Percentiles rank a stretch among this genome's conserved stretches.
Evolutionary conservation across 2,888 invertebrate species (phyloP).

Genomic region (Philonicus albiceps): DNA sequence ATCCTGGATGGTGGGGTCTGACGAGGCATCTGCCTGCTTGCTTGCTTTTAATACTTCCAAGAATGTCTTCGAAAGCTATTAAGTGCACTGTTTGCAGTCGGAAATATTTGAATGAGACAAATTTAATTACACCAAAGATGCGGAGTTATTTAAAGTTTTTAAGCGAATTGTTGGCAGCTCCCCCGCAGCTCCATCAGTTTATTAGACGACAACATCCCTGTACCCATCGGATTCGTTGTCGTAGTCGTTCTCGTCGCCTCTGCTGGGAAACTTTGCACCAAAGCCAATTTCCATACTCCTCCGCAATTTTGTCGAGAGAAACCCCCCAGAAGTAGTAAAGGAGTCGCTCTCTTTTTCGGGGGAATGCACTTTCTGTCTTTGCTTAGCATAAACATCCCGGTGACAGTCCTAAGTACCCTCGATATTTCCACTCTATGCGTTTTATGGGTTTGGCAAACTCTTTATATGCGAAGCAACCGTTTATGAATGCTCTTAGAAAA

Average conservation of each 20-base stretch:
- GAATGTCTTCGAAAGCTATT: slow-evolving; percentile 28
- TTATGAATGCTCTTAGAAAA: background rate
- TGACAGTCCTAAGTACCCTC: background rate
- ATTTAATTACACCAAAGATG: slow-evolving; percentile 13
- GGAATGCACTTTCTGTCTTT: background rate
- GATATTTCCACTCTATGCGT: background rate
- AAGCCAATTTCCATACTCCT: background rate
- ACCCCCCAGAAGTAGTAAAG: background rate
- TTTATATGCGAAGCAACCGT: background rate
- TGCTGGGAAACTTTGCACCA: background rate
- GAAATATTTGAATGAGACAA: slow-evolving; percentile 25
- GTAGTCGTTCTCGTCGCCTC: background rate
- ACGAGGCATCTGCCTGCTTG: slow-evolving; percentile 9
- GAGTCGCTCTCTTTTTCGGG: background rate
- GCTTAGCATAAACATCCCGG: background rate
- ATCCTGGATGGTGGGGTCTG: too few species aligned
- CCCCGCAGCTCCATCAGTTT: background rate
- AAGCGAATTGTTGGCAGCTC: slow-evolving; percentile 3
- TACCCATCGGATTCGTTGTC: background rate
- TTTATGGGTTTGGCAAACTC: background rate
- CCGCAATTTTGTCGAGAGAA: background rate
- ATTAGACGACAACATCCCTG: background rate
- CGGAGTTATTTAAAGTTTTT: slow-evolving; percentile 23
- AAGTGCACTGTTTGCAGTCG: slow-evolving; percentile 23
- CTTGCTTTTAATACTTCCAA: slow-evolving; percentile 6